Conservation (phyloP, 2,797 vertebrate genomes). For the Melanotaenia boesemani region DNA sequence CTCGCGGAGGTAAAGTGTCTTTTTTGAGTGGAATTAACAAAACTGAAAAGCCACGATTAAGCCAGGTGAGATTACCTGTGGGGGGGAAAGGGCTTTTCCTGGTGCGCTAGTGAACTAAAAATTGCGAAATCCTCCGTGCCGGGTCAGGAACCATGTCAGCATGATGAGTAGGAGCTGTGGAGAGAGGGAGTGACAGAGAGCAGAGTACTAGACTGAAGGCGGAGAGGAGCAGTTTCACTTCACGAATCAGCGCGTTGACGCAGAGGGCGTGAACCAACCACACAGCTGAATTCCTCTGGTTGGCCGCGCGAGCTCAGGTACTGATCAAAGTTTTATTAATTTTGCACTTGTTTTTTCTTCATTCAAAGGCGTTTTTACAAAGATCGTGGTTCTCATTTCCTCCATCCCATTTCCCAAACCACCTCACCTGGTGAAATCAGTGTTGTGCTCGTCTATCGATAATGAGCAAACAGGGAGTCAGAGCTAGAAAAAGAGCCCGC, state of each 20-base stretch:
- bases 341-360: no score
- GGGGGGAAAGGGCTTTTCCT: not conserved
- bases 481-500: no score
- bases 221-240: not conserved
- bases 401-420: no score
- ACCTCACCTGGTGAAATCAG: no score
- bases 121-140: constrained; percentile 28
- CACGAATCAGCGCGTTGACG: constrained; percentile 38
- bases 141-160: constrained; percentile 29
- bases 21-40: not conserved
- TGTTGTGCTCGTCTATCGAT: no score
- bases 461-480: no score
- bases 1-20: fast-evolving
- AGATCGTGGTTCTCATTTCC: not conserved
- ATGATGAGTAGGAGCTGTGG: constrained; percentile 1
- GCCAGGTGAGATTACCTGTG: constrained; percentile 64
- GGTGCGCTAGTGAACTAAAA: constrained; percentile 32
- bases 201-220: constrained; percentile 4
- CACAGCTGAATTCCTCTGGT: constrained; percentile 24
- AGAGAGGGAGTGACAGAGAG: constrained; percentile 16
- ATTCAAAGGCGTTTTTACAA: not conserved
- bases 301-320: not conserved
- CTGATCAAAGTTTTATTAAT: not conserved
- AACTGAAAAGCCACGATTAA: not conserved
- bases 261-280: constrained; percentile 48